These are phyloP conservation scores for Tachina lurida DNA, from an alignment of 2,888 invertebrate species.

Conservation along the genomic window DNA sequence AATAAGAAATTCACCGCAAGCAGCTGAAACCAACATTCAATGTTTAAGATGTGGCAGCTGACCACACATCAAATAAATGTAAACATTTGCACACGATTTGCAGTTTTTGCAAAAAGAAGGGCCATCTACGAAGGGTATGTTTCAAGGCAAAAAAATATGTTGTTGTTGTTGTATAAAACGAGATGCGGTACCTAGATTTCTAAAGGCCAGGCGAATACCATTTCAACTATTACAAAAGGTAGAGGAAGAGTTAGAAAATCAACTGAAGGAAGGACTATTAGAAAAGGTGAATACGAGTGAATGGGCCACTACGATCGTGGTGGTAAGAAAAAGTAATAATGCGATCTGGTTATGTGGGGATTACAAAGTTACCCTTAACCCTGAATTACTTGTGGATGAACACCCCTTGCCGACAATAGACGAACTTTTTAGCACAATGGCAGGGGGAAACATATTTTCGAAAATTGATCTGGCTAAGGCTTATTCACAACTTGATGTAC, in stretches of 20 bases:
- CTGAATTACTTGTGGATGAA: not conserved
- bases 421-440: not conserved
- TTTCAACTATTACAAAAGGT: not conserved
- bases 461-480: not conserved
- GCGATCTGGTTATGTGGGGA: not conserved
- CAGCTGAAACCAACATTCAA: not conserved
- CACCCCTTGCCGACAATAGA: not conserved
- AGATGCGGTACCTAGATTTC: not conserved
- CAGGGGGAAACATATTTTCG: no score
- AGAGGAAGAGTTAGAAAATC: not conserved
- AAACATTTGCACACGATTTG: not conserved
- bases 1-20: not conserved
- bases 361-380: not conserved
- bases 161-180: not conserved
- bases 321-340: conserved; percentile 9
- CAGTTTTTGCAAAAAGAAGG: not conserved
- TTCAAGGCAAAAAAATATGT: conserved; percentile 3
- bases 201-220: conserved; percentile 2
- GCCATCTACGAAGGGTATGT: not conserved
- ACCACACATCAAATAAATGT: not conserved
- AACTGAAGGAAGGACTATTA: not conserved
- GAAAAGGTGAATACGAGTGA: not conserved
- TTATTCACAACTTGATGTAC: not conserved
- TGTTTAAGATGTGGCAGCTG: not conserved
- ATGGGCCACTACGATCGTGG: conserved; percentile 11